Base-by-base conservation (phyloP, 2,113 vertebrate genomes). In the Hypanus sabinus region DNA sequence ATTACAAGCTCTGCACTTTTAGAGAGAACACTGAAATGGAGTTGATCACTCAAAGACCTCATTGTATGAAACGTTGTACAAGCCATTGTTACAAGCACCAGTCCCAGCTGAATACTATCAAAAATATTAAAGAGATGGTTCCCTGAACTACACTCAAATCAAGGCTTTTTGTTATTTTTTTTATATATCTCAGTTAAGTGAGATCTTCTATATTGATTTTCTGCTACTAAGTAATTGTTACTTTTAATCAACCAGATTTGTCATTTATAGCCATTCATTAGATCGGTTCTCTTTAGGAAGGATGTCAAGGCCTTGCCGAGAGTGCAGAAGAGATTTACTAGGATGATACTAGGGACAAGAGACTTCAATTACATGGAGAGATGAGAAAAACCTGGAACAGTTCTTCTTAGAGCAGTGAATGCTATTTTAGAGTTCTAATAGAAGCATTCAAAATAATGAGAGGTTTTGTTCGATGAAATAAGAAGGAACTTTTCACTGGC, bases 161-260 rank as follows among this genome's bases (percentile, higher is more conserved):
- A 36, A 79, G 76, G 33, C 76, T 36, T 79, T 79, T 36, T 79
- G n/a, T 36, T 79, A 79, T 79, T 79, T 79, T 79, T 79, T 79
- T n/a, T 30, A 76, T n/a, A 79, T 79, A 79, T 79, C 33, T 36
- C n/a, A 79, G 76, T 36, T n/a, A 73, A 73, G n/a, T 36, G 76
- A 79, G 36, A 79, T 36, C n/a, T 79, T 33, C 76, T 79, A 7
- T 36, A 79, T 79, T 79, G 76, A 79, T 79, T 79, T 79, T 79
- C 76, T 79, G 76, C 76, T 79, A 4, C 76, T 79, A 36, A 10
- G n/a, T 79, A 79, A 79, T 79, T 79, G n/a, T 79, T 79, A 79
- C 76, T 79, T 79, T 79, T 79, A 79, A 79, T 79, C 36, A 79
- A 79, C 76, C n/a, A 36, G 76, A 79, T 79, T 36, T 79, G n/a